A percentile compares a stretch with the other conserved stretches of the same genome.
Conservation (phyloP, 2,113 vertebrate species). For the Podarcis cretensis region DNA sequence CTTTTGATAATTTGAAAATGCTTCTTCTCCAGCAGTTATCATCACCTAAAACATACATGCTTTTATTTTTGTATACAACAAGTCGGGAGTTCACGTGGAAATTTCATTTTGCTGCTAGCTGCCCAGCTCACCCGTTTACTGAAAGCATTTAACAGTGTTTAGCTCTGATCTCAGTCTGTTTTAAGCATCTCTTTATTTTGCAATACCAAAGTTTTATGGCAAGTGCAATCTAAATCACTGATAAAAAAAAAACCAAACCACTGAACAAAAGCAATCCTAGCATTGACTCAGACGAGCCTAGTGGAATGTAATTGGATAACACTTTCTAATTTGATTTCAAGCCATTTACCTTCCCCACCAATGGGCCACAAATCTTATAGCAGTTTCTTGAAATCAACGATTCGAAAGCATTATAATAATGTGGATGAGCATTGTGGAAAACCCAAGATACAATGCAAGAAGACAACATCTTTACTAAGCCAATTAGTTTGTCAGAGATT, state of each 20-base stretch:
- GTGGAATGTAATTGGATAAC: neutral
- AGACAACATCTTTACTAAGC: neutral
- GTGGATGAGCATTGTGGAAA: neutral
- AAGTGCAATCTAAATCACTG: neutral
- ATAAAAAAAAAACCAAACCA: neutral
- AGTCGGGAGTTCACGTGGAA: too few species aligned
- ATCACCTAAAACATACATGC: neutral
- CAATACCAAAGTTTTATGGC: neutral
- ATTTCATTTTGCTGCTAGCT: too few species aligned
- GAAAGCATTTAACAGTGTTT: too few species aligned
- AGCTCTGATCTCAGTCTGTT: too few species aligned
- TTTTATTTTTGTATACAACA: too few species aligned
- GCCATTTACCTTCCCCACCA: neutral
- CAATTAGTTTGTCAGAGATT: neutral
- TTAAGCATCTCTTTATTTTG: too few species aligned
- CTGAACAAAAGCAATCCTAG: neutral
- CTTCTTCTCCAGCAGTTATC: neutral
- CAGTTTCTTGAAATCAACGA: neutral
- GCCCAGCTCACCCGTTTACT: too few species aligned
- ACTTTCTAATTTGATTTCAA: neutral
- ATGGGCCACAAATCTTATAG: neutral
- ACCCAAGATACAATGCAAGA: neutral
- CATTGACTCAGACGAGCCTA: neutral
- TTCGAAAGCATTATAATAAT: neutral
- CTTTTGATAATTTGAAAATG: neutral